Base-by-base conservation (phyloP, 2,888 invertebrate species). In the Odontothrips loti region DNA sequence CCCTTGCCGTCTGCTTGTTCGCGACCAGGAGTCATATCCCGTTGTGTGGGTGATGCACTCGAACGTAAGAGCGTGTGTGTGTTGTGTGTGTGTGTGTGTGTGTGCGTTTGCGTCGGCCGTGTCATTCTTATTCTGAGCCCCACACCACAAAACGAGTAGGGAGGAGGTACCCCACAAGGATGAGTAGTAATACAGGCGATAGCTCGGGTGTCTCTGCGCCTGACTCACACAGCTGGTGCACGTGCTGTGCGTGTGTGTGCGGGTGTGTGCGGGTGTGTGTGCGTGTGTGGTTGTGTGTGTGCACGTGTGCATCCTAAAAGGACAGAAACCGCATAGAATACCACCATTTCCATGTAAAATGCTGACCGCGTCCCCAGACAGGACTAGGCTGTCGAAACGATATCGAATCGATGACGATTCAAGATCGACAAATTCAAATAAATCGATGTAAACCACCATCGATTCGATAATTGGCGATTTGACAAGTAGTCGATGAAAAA, bases 81-180 rank as follows among this genome's bases (percentile, higher is more conserved):
- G 68, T n/a, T 68, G 23, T 68, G 63, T 63, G 63, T 63, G 23
- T 63, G 63, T 63, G 63, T 63, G 12, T 63, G 63, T 63, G 23
- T 63, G 63, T 63, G 63, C n/a, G 68, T 68, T 9, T 23, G 68
- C 9, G 68, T 23, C 0, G 11, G 58, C 6, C 27, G 27, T 75
- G 68, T 75, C 68, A 75, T 75, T 27, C 68, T 75, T 75, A 75
- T 75, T 75, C 27, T 27, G 23, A 75, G 68, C 68, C 12, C 68
- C 27, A 27, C 27, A 27, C 68, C 68, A 75, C 68, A 75, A 75
- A 75, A 23, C 68, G 68, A 68, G 68, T 43, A 43, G 34, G 6
- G 34, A 23, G 27, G n/a, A 23, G 27, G n/a, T 27, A 75, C 58
- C 17, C 68, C 68, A 27, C 68, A 75, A 75, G 68, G 68, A 23